phyloP scores from a whole-genome alignment of 2,888 invertebrate species.

The Machimus atricapillus region DNA sequence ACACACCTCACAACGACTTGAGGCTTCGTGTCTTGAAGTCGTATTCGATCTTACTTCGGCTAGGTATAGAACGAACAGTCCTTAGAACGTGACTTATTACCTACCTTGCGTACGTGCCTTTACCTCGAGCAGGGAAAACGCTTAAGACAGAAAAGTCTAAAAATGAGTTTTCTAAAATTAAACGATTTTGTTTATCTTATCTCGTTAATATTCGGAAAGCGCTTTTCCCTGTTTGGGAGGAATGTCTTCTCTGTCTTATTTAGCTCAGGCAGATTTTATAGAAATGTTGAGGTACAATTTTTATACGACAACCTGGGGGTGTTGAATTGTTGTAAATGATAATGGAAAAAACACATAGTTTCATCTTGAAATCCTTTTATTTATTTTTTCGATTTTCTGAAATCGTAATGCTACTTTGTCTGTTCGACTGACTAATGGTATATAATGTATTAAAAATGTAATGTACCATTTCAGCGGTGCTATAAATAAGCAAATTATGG shows the following conservation, averaged over 20 bases:
- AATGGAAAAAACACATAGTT: not conserved
- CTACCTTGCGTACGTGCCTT: not conserved
- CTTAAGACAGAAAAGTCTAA: conserved; percentile 16
- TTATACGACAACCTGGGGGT: not conserved
- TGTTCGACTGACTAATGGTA: too few species aligned
- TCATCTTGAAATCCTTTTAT: not conserved
- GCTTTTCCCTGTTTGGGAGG: not conserved
- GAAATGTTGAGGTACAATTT: not conserved
- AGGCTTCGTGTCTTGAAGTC: not conserved
- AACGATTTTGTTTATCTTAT: conserved; percentile 26
- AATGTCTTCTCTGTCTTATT: not conserved
- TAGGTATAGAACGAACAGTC: not conserved
- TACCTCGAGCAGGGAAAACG: conserved; percentile 7
- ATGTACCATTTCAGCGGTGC: too few species aligned
- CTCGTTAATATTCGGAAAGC: not conserved
- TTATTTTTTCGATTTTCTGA: not conserved
- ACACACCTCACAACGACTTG: not conserved
- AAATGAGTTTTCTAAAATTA: conserved; percentile 36
- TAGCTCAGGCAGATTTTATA: not conserved
- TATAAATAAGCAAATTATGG: too few species aligned
- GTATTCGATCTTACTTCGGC: not conserved
- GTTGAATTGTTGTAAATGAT: not conserved
- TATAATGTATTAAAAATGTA: too few species aligned
- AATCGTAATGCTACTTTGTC: not conserved
- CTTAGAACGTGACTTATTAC: not conserved